Conservation (phyloP, 2,888 invertebrate species). For the Ariolimax columbianus region DNA sequence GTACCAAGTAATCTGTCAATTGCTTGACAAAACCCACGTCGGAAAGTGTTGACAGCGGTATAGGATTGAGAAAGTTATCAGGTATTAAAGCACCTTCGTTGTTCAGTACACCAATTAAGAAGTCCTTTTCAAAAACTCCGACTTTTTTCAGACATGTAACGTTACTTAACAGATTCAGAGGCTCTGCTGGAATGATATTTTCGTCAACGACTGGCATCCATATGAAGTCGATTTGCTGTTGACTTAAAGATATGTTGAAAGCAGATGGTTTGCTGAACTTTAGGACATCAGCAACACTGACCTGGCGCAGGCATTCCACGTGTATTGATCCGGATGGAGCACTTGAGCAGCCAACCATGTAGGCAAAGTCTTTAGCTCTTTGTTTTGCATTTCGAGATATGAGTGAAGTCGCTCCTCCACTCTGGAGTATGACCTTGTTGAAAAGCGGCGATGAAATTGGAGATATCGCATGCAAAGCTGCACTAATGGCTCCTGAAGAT, state of each 20-base stretch:
- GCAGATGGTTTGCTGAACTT: slow-evolving; percentile 19
- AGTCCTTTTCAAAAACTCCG: slow-evolving; percentile 34
- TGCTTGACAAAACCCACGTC: background rate
- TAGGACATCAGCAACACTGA: slow-evolving; percentile 10
- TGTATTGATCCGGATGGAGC: background rate
- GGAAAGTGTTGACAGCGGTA: background rate
- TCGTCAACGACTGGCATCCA: slow-evolving; percentile 44
- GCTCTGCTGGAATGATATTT: slow-evolving; percentile 39
- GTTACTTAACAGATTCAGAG: slow-evolving; percentile 31
- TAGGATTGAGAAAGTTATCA: slow-evolving; percentile 21
- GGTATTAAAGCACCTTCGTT: slow-evolving; percentile 35
- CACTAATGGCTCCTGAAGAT: slow-evolving; percentile 49
- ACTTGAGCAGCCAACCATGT: slow-evolving; percentile 29
- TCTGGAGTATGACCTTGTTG: slow-evolving; percentile 43
- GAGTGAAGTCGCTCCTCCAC: slow-evolving; percentile 28
- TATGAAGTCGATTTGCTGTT: slow-evolving; percentile 38
- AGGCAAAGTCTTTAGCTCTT: slow-evolving; percentile 14
- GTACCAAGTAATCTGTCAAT: slow-evolving; percentile 3
- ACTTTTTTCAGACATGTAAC: slow-evolving; percentile 3
- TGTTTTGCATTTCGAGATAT: slow-evolving; percentile 11
- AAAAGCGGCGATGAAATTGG: slow-evolving; percentile 33
- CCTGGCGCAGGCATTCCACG: slow-evolving; percentile 16
- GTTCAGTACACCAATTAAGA: slow-evolving; percentile 32
- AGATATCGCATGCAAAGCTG: slow-evolving; percentile 37
- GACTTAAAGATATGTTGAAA: slow-evolving; percentile 9